Conservation (phyloP, 1,140 invertebrate genomes). For the Caenorhabditis inopinata region DNA sequence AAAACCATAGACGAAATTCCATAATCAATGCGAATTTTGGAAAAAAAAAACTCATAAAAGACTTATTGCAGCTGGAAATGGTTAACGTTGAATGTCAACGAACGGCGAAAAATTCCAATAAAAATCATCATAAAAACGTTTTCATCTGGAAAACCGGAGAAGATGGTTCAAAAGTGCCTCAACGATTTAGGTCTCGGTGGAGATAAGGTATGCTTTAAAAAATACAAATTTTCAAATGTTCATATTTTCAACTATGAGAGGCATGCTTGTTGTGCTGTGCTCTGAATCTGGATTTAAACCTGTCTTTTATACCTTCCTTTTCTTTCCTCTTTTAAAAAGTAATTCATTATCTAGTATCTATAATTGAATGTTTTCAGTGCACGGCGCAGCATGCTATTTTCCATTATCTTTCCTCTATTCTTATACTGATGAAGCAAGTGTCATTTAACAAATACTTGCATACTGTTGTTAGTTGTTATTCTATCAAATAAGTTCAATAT, state of each 20-base stretch:
- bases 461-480: too few species aligned
- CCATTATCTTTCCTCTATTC: too few species aligned
- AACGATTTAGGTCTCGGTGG: conserved; percentile 87
- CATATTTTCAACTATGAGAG: conserved; percentile 26
- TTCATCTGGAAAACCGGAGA: conserved; percentile 92
- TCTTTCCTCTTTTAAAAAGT: too few species aligned
- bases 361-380: too few species aligned
- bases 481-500: too few species aligned
- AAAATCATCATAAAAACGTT: conserved; percentile 94
- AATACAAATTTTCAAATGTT: conserved; percentile 17
- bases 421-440: too few species aligned
- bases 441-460: too few species aligned
- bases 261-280: conserved; percentile 52
- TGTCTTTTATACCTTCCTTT: not conserved
- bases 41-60: not conserved
- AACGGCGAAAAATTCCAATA: conserved; percentile 91
- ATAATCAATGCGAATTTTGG: too few species aligned
- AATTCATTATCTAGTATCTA: too few species aligned
- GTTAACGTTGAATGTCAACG: conserved; percentile 85
- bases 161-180: conserved; percentile 93
- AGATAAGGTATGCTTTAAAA: conserved; percentile 77
- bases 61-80: conserved; percentile 86
- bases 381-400: conserved; percentile 4
- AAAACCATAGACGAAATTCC: too few species aligned
- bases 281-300: not conserved